Base-by-base conservation (phyloP, 2,113 vertebrate genomes). In the Zingel zingel region DNA sequence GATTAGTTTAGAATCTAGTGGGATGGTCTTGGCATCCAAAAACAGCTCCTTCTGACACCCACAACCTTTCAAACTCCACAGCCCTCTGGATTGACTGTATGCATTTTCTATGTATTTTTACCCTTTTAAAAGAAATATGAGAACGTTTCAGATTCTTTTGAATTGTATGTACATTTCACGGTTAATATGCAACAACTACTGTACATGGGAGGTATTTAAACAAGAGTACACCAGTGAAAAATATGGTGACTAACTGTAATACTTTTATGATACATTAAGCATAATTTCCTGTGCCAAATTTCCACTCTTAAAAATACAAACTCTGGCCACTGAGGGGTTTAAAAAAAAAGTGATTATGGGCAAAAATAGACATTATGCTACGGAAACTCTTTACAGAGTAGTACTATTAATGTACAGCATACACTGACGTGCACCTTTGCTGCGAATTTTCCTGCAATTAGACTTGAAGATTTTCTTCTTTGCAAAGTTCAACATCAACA, bases 261-360 rank as follows among this genome's bases (percentile, higher is more conserved):
- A 36, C 23, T 54, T 45, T 62, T 21, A 62, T 23, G 12, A 67
- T 74, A 8, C 47, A 43, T 59, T 59, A 43, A 53, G 18, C 4
- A 6, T 16, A 3, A 51, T 27, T 18, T 63, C 6, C 45, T 23
- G 36, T 58, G 58, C 58, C 83, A 85, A 33, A 64, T 58, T 85
- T 84, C 71, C 64, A 59, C 57, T 70, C 45, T 57, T 71, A 71
- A 57, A 39, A 18, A 45, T 23, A 9, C 18, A 14, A 53, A 48
- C 18, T 16, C 8, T 36, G 2, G n/a, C 12, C 67, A 23, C 10
- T 6, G 10, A 69, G 25, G 30, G 47, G 54, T 39, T 39, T 39
- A 36, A 36, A 39, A 8, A 10, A 39, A 9, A 10, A 1, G 30
- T 48, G 36, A 69, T 58, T 82, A 56, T 13, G 39, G 50, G 15